A percentile compares a stretch with the other conserved stretches of the same genome.
phyloP scores from a whole-genome alignment of 2,113 vertebrate species.

The Pluvialis apricaria region DNA sequence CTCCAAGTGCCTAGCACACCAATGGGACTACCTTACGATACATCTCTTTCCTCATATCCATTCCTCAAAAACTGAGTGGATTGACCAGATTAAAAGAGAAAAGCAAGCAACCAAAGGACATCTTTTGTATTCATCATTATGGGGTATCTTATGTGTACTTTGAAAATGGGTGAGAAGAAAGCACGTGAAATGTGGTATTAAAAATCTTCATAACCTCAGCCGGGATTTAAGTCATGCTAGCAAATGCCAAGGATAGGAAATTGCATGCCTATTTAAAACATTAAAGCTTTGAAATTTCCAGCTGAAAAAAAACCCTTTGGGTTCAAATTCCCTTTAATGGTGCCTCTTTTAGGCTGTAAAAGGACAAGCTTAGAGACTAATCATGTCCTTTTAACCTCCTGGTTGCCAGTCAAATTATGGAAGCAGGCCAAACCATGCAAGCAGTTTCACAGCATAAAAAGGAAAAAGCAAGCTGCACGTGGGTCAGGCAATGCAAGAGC shows the following conservation, averaged over 20 bases:
- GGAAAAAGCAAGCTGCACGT: background rate
- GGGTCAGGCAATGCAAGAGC: background rate
- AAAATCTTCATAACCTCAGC: background rate
- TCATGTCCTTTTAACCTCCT: background rate
- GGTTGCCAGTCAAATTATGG: background rate
- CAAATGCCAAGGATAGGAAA: background rate
- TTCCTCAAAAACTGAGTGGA: background rate
- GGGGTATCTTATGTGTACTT: background rate
- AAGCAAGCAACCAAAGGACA: background rate
- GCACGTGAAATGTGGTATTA: background rate
- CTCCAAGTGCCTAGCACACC: background rate
- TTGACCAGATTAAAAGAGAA: background rate
- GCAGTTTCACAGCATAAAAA: background rate
- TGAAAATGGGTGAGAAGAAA: background rate
- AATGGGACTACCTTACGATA: background rate
- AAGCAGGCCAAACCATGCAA: background rate
- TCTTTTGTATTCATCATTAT: background rate
- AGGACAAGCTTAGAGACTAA: background rate
- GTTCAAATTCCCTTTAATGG: background rate
- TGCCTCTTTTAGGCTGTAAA: background rate
- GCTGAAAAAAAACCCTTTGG: background rate
- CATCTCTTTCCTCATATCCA: background rate
- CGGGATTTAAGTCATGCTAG: background rate
- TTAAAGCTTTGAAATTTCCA: background rate
- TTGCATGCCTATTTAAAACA: background rate